Base-by-base conservation (phyloP, 2,888 invertebrate genomes). In the Amphimallon solstitiale region DNA sequence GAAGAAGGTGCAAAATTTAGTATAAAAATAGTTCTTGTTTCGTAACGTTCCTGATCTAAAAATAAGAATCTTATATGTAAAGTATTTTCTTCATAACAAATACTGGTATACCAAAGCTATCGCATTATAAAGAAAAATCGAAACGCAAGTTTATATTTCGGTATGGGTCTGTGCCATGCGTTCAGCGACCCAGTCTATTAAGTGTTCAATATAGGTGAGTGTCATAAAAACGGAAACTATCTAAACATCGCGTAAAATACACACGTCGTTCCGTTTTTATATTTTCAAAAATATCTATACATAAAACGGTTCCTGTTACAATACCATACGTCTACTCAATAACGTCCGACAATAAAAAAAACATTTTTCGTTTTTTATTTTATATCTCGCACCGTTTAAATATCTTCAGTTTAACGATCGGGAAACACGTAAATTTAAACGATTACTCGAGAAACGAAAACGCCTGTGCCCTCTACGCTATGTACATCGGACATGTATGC, bases 191-290 rank as follows among this genome's bases (percentile, higher is more conserved):
- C 29, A 56, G 21, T 43, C 43, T 59, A 59, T 59, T 43, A 59
- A 59, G 56, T 59, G 56, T 59, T 59, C 29, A 43, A 59, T 43
- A 59, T 43, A 43, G 45, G 29, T 29, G 43, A 43, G 56, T 35
- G 56, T 14, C 43, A 59, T 59, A 59, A 59, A 59, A 59, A 43
- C 56, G 29, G n/a, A 59, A 59, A 59, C 56, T 59, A 43, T 43
- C 56, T 45, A 59, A 59, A 59, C 56, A 59, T 59, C 56, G 56
- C 56, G 56, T 59, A 59, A 59, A 59, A 59, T 59, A 59, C 56
- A 59, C 56, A 59, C 56, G 56, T 59, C 14, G 56, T 43, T 34
- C 6, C 14, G 43, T 43, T 59, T 59, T 59, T 59, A 59, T 59
- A 59, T 59, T 59, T 59, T 59, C 56, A 45, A 43, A 59, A 59